These are phyloP conservation scores for Selene dorsalis DNA, from an alignment of 2,797 vertebrate genomes.

Conservation along the genomic window DNA sequence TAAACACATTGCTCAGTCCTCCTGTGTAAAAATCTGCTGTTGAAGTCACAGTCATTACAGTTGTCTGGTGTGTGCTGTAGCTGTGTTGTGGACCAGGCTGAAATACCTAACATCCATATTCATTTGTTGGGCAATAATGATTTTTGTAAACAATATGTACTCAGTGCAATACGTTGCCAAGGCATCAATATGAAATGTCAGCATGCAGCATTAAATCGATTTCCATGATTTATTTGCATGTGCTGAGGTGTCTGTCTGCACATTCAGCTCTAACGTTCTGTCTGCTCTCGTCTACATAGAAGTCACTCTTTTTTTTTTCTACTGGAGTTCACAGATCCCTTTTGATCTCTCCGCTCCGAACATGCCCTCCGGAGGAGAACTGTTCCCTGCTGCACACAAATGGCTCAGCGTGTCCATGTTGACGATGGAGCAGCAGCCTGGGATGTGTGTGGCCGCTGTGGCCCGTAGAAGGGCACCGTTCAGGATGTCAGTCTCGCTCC, in stretches of 20 bases:
- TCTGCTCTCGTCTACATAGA: neutral
- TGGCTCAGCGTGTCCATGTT: slow-evolving; percentile 9
- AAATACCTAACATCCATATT: slow-evolving; percentile 18
- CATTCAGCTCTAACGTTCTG: neutral
- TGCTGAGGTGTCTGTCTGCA: neutral
- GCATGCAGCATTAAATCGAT: neutral
- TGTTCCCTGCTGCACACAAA: neutral
- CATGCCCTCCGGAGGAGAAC: neutral
- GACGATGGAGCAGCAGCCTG: slow-evolving; percentile 12
- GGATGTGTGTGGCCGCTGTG: slow-evolving; percentile 26
- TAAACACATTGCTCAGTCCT: neutral
- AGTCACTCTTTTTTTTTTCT: neutral
- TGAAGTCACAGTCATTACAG: neutral
- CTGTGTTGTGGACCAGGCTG: neutral
- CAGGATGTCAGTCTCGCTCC: slow-evolving; percentile 23
- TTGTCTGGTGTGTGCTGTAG: neutral
- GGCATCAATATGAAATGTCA: neutral
- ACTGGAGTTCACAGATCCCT: neutral
- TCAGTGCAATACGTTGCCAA: neutral
- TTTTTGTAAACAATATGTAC: slow-evolving; percentile 11
- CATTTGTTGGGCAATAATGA: neutral
- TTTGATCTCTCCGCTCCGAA: neutral
- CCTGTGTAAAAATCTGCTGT: slow-evolving; percentile 3
- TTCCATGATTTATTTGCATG: neutral
- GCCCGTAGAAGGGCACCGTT: slow-evolving; percentile 11